A percentile compares a stretch with the other conserved stretches of the same genome.
phyloP scores from a whole-genome alignment of 2,113 vertebrate species.

The Pachypanchax playfairii region DNA sequence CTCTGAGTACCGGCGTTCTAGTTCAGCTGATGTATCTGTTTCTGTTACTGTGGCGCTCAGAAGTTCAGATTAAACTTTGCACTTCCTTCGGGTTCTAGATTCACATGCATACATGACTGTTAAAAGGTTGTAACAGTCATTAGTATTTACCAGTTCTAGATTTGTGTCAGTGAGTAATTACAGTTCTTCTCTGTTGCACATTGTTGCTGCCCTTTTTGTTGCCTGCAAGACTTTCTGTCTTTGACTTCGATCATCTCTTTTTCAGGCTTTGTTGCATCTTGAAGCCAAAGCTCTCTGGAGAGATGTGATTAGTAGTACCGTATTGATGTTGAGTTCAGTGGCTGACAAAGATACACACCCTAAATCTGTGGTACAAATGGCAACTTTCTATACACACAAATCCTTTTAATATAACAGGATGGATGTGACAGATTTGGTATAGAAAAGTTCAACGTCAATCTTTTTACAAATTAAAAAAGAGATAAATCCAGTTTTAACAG shows the following conservation, averaged over 20 bases:
- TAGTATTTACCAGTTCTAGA: slow-evolving; percentile 39
- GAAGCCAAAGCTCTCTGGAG: slow-evolving; percentile 57
- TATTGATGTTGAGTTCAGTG: slow-evolving; percentile 54
- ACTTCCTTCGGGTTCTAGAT: too few relatives aligned
- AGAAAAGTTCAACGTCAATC: too few relatives aligned
- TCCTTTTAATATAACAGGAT: neutral
- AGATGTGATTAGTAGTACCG: slow-evolving; percentile 61
- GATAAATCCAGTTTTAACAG: too few relatives aligned
- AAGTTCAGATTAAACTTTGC: too few relatives aligned
- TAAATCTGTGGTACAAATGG: slow-evolving; percentile 12
- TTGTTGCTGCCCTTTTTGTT: slow-evolving; percentile 16
- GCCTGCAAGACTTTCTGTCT: slow-evolving; percentile 31
- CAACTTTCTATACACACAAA: slow-evolving; percentile 19
- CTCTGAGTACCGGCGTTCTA: too few relatives aligned
- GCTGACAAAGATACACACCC: slow-evolving; percentile 38
- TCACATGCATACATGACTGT: slow-evolving; percentile 16
- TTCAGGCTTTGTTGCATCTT: slow-evolving; percentile 52
- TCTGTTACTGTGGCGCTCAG: too few relatives aligned
- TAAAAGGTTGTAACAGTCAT: slow-evolving; percentile 22
- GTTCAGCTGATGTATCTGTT: too few relatives aligned
- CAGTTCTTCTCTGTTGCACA: slow-evolving; percentile 38
- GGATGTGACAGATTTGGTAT: too few relatives aligned
- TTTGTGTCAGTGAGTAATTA: slow-evolving; percentile 50
- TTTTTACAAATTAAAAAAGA: too few relatives aligned
- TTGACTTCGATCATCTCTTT: slow-evolving; percentile 54